phyloP scores from a whole-genome alignment of 2,113 vertebrate genomes.

The Takifugu flavidus region DNA sequence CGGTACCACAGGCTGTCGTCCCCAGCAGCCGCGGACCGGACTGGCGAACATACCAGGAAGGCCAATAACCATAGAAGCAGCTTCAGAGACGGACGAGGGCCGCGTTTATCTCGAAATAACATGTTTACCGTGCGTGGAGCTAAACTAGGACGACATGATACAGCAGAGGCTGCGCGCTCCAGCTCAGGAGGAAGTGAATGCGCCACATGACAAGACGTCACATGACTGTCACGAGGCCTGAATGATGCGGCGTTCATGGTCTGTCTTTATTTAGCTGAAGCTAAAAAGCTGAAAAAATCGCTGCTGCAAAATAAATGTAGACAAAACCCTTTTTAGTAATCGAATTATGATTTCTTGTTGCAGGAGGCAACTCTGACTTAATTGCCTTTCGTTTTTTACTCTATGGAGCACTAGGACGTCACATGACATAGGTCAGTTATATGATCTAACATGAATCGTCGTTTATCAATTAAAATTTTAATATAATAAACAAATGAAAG shows the following conservation, averaged over 20 bases:
- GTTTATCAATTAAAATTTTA: no score
- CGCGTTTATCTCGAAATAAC: slow-evolving; percentile 3
- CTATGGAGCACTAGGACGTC: no score
- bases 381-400: no score
- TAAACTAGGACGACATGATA: slow-evolving; percentile 62
- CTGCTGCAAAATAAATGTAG: no score
- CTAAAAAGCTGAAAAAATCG: no score
- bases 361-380: no score
- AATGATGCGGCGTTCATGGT: slow-evolving; percentile 11
- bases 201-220: slow-evolving; percentile 62
- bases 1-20: slow-evolving; percentile 50
- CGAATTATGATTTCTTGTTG: no score
- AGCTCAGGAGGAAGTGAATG: slow-evolving; percentile 62
- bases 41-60: slow-evolving; percentile 21
- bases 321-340: no score
- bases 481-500: no score
- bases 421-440: no score
- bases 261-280: not conserved
- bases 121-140: slow-evolving; percentile 27
- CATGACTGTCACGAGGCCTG: slow-evolving; percentile 43
- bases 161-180: slow-evolving; percentile 28
- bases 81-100: not conserved
- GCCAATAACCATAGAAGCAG: slow-evolving; percentile 13
- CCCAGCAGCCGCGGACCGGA: slow-evolving; percentile 33
- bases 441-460: no score